Evolutionary conservation across 2,113 vertebrate species (phyloP).

Genomic region (Oreocharis arfaki): DNA sequence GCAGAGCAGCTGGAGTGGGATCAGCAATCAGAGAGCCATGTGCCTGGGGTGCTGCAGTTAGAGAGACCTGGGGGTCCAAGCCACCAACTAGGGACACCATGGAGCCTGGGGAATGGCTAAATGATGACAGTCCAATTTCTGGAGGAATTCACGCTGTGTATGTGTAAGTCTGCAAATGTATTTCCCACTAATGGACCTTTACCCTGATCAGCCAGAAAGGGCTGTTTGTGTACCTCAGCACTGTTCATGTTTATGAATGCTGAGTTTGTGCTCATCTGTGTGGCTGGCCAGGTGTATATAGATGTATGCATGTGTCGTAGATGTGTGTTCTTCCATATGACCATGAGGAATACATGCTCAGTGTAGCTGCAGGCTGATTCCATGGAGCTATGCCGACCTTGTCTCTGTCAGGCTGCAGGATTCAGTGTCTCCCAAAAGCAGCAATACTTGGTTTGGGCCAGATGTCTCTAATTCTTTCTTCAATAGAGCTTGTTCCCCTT

Average conservation of each 20-base stretch:
- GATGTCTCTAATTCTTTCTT: background rate
- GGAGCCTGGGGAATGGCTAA: background rate
- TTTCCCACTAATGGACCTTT: background rate
- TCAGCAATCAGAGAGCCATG: background rate
- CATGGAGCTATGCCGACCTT: background rate
- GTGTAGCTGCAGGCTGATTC: background rate
- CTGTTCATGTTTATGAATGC: background rate
- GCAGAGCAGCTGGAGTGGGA: background rate
- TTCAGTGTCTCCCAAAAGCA: background rate
- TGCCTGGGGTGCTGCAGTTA: background rate
- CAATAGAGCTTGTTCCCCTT: background rate
- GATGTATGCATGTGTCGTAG: background rate
- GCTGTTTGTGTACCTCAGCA: background rate
- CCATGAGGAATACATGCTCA: background rate
- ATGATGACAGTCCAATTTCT: background rate
- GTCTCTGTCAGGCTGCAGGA: background rate
- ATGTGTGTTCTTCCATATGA: accelerated
- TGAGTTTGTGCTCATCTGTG: background rate
- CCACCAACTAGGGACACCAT: background rate
- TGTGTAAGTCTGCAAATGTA: background rate
- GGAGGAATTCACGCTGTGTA: background rate
- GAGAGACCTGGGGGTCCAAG: background rate
- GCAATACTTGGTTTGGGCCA: background rate
- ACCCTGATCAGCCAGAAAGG: background rate
- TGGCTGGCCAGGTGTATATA: background rate